Base-by-base conservation (phyloP, 2,888 invertebrate species). In the Bombylius discolor region DNA sequence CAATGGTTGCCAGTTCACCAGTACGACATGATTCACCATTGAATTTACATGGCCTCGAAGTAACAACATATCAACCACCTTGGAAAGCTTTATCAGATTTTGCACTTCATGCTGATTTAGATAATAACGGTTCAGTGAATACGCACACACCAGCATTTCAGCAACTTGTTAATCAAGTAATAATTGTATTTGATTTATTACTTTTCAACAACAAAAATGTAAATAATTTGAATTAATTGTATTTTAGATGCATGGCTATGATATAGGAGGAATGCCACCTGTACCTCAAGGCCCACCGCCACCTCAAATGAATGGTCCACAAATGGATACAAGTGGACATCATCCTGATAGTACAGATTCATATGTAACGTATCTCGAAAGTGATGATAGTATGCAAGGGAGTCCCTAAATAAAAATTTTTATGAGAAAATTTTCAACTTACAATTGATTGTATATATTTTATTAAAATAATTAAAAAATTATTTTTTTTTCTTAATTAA, bases 61-160 rank as follows among this genome's bases (percentile, higher is more conserved):
- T 82, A 66, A 81, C 81, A 59, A 91, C 94, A 62, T 98, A 95
- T 80, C 95, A 96, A 76, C 95, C 94, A 55, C 94, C 92, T 47
- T 97, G 96, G 97, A 95, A 96, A 78, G 93, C 95, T 60, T 83
- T 96, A 55, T 89, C 89, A 55, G 96, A 96, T 76, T 96, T 95
- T 77, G 95, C 95, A 61, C 82, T 95, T 64, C 94, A 95, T 73
- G 89, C 93, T 8, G 95, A 96, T 75, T 80, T 95, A 58, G 96
- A 96, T 66, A 73, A 71, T 64, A 74, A 73, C 59, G 72, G 73
- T 68, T 77, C 92, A 55, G 89, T 91, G 61, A 91, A 90, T 68
- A 87, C 89, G 45, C 85, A 85, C 64, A 84, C 85, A 57, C 92
- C 95, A 13, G 93, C 95, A 64, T 97, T 95, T 76, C 96, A 96